Evolutionary conservation across 1,140 invertebrate genomes (phyloP).

Genomic region (Zaprionus tsacasi): DNA sequence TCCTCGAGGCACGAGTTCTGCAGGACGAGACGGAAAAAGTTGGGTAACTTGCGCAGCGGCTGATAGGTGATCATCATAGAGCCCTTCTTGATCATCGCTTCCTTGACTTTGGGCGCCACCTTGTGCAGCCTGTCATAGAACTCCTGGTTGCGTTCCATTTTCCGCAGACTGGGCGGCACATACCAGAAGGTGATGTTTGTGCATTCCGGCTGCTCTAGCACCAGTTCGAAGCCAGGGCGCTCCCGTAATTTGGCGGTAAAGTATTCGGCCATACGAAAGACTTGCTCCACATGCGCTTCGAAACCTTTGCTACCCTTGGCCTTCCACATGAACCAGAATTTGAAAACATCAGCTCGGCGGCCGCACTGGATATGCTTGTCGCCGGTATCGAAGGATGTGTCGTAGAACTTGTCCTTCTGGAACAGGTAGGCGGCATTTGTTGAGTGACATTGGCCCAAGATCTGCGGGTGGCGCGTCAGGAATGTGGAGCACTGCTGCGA

Average conservation of each 20-base stretch:
- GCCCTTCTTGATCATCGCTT: conserved; percentile 96
- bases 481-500: conserved; percentile 98
- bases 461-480: conserved; percentile 89
- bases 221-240: conserved; percentile 89
- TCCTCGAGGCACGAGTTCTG: conserved; percentile 93
- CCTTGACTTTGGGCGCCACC: conserved; percentile 96
- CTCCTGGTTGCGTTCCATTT: conserved; percentile 86
- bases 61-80: conserved; percentile 98
- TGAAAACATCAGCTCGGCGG: conserved; percentile 96
- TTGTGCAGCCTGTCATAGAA: conserved; percentile 89
- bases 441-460: conserved; percentile 87
- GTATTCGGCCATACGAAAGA: conserved; percentile 90
- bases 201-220: conserved; percentile 93
- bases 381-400: conserved; percentile 95
- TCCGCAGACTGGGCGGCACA: conserved; percentile 90
- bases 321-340: conserved; percentile 99
- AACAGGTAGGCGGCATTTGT: conserved; percentile 95
- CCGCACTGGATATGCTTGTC: conserved; percentile 97
- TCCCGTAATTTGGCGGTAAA: conserved; percentile 89
- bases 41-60: conserved; percentile 90
- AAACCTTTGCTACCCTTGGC: conserved; percentile 94
- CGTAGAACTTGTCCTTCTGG: conserved; percentile 98
- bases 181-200: conserved; percentile 99
- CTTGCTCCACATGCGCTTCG: conserved; percentile 91
- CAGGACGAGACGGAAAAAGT: conserved; percentile 97